These are phyloP conservation scores for Suncus etruscus DNA, from an alignment of 2,113 vertebrate genomes.

Conservation along the genomic window DNA sequence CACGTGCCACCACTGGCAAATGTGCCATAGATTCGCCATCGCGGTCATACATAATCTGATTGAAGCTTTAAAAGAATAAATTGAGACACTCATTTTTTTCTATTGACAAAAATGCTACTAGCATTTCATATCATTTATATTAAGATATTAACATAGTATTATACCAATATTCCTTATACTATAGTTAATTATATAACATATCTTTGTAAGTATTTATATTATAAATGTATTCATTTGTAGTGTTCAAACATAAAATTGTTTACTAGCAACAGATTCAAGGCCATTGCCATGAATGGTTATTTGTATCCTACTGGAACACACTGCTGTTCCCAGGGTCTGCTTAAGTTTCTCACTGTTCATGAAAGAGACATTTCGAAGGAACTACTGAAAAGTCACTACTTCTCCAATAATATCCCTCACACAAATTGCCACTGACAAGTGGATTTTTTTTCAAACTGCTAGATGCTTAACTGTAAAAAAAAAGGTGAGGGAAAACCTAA, in stretches of 20 bases:
- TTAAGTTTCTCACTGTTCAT: neutral
- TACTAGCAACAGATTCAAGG: neutral
- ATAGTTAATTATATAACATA: constrained; percentile 51
- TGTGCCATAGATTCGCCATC: too few species aligned
- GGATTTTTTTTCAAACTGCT: neutral
- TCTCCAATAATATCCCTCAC: neutral
- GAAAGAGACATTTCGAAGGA: neutral
- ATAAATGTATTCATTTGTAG: neutral
- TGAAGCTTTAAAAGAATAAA: constrained; percentile 52
- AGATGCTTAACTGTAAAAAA: neutral
- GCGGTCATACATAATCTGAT: neutral
- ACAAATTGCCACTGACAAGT: neutral
- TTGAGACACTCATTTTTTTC: constrained; percentile 35
- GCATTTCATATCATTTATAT: constrained; percentile 47
- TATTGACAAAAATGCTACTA: constrained; percentile 25
- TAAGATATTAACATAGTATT: constrained; percentile 60
- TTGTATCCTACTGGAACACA: neutral
- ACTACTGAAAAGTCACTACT: neutral
- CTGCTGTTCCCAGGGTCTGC: neutral
- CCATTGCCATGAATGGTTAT: neutral
- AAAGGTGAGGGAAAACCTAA: neutral
- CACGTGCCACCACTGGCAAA: too few species aligned
- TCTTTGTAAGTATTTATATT: neutral
- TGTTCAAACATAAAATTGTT: constrained; percentile 42
- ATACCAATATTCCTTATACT: constrained; percentile 66